These are phyloP conservation scores for Melopsittacus undulatus DNA, from an alignment of 2,797 vertebrate genomes.

Conservation along the genomic window DNA sequence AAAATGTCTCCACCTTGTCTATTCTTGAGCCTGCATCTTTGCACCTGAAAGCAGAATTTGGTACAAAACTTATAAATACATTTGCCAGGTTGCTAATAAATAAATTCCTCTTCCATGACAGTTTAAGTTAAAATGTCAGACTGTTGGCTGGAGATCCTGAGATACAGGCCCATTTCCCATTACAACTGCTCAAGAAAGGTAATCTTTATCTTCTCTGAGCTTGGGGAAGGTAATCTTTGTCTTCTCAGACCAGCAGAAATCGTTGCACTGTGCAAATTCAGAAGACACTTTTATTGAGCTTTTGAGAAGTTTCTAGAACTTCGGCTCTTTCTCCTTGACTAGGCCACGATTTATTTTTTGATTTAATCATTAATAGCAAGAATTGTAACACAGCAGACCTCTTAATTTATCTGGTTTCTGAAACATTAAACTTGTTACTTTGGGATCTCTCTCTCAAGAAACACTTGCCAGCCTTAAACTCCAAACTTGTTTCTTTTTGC, in stretches of 20 bases:
- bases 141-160: background rate
- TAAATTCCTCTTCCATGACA: background rate
- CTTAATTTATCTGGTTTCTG: background rate
- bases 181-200: background rate
- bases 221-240: background rate
- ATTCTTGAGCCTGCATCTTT: background rate
- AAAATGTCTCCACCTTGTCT: background rate
- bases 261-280: background rate
- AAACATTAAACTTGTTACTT: background rate
- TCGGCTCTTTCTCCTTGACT: background rate
- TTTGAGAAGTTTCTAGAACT: background rate
- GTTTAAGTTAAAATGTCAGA: background rate
- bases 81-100: background rate
- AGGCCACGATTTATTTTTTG: background rate
- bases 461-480: background rate
- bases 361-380: background rate
- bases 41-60: background rate
- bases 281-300: background rate
- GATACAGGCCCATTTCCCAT: background rate
- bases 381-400: background rate
- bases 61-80: background rate
- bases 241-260: background rate
- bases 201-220: background rate
- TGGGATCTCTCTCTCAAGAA: background rate
- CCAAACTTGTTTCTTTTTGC: background rate